A percentile compares a stretch with the other conserved stretches of the same genome.
These are phyloP conservation scores for Lepeophtheirus nordmannii DNA, from an alignment of 2,888 invertebrate genomes.

Conservation along the genomic window DNA sequence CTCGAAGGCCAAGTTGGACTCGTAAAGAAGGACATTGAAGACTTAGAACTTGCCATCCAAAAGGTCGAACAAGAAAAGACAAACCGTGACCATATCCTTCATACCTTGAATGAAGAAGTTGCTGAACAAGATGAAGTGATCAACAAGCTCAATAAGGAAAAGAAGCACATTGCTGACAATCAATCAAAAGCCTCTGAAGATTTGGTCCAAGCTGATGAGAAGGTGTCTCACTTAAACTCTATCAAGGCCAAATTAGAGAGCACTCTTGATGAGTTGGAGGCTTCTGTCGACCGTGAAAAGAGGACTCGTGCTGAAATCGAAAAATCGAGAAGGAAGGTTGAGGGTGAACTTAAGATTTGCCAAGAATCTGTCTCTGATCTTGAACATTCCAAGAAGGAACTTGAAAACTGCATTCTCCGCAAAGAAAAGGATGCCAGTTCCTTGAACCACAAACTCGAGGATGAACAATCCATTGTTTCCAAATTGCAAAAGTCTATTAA, in stretches of 20 bases:
- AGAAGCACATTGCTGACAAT: conserved; percentile 40
- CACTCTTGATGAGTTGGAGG: conserved; percentile 94
- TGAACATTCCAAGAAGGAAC: conserved; percentile 92
- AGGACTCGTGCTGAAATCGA: conserved; percentile 92
- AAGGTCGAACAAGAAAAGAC: conserved; percentile 38
- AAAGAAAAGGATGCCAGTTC: conserved; percentile 96
- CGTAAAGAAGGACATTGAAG: conserved; percentile 38
- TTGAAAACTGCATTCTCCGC: conserved; percentile 91
- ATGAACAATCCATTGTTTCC: conserved; percentile 92
- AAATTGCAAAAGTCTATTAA: conserved; percentile 98
- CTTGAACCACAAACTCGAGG: conserved; percentile 89
- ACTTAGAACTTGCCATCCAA: conserved; percentile 30
- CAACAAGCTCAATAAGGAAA: conserved; percentile 42
- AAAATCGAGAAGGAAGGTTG: conserved; percentile 95
- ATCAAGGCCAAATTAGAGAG: conserved; percentile 97
- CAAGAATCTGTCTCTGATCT: conserved; percentile 93
- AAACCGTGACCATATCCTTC: conserved; percentile 39
- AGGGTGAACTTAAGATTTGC: conserved; percentile 94
- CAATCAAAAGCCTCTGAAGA: conserved; percentile 32
- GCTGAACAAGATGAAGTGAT: conserved; percentile 43
- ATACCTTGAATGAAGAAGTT: conserved; percentile 40
- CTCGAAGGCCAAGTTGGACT: conserved; percentile 42
- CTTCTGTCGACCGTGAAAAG: conserved; percentile 97
- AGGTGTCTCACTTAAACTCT: conserved; percentile 98
- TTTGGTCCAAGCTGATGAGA: conserved; percentile 76